A percentile compares a stretch with the other conserved stretches of the same genome.
phyloP scores from a whole-genome alignment of 2,113 vertebrate genomes.

The Chrysemys picta region DNA sequence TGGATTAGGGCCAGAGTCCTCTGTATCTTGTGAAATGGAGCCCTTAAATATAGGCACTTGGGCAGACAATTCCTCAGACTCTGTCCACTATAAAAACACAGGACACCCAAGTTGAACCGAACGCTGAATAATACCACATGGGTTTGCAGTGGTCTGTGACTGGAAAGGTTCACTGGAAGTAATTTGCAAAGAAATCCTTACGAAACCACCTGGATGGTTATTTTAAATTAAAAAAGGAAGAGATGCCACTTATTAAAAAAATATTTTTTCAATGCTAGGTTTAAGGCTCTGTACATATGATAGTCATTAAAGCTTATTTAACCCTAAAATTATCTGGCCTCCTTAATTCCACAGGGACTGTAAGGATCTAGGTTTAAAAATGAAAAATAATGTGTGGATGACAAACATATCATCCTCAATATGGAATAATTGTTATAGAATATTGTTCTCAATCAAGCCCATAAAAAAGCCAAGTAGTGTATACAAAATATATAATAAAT shows the following conservation, averaged over 20 bases:
- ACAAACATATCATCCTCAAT: conserved; percentile 73
- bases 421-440: conserved; percentile 67
- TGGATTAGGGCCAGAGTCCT: not conserved
- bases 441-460: conserved; percentile 64
- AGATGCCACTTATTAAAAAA: conserved; percentile 81
- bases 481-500: conserved; percentile 12
- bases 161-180: conserved; percentile 84
- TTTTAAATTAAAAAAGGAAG: conserved; percentile 86
- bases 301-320: conserved; percentile 88
- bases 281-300: conserved; percentile 85
- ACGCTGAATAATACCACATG: conserved; percentile 79
- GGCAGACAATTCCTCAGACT: conserved; percentile 28
- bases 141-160: conserved; percentile 83
- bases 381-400: conserved; percentile 78
- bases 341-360: conserved; percentile 72
- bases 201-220: conserved; percentile 86
- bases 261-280: conserved; percentile 83
- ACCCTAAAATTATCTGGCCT: conserved; percentile 86
- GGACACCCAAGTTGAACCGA: conserved; percentile 85
- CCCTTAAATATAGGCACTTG: not conserved
- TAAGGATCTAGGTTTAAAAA: conserved; percentile 78
- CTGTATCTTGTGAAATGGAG: not conserved
- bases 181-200: conserved; percentile 85
- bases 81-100: conserved; percentile 69
- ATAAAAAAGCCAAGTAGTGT: conserved; percentile 20